phyloP scores from a whole-genome alignment of 1,140 invertebrate species.

The Drosophila virilis region DNA sequence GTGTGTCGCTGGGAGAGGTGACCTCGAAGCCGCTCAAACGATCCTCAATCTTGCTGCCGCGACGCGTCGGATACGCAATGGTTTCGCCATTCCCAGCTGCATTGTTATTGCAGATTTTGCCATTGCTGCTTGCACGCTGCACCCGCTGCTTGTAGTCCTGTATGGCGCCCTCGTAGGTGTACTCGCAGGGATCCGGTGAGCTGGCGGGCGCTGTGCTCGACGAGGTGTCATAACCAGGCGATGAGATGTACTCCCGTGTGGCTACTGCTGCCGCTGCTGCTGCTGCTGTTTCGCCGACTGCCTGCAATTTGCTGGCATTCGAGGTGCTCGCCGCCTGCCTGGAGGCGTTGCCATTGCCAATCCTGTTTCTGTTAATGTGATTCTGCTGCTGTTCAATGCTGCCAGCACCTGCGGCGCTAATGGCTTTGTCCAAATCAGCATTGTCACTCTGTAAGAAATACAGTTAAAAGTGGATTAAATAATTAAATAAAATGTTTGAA shows the following conservation, averaged over 20 bases:
- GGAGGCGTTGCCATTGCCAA: conserved; percentile 39
- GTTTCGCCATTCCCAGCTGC: conserved; percentile 47
- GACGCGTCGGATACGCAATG: conserved; percentile 69
- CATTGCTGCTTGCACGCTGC: conserved; percentile 85
- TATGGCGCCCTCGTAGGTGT: conserved; percentile 94
- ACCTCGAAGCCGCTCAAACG: conserved; percentile 80
- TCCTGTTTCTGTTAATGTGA: conserved; percentile 66
- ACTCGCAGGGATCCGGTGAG: conserved; percentile 86
- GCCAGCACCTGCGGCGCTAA: conserved; percentile 42
- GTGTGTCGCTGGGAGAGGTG: conserved; percentile 81
- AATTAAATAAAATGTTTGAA: too few relatives aligned
- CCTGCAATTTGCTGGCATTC: conserved; percentile 32
- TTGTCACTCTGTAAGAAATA: conserved; percentile 70
- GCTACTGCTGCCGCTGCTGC: conserved; percentile 26
- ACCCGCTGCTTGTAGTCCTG: conserved; percentile 92
- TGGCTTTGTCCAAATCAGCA: conserved; percentile 71
- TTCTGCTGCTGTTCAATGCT: conserved; percentile 63
- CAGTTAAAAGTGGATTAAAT: not conserved
- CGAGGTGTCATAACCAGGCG: conserved; percentile 80
- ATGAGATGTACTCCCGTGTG: conserved; percentile 76
- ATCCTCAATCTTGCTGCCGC: conserved; percentile 81
- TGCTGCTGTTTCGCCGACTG: conserved; percentile 8
- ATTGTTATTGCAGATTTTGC: conserved; percentile 52
- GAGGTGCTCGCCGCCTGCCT: conserved; percentile 48
- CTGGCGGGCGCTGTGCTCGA: conserved; percentile 78